phyloP scores from a whole-genome alignment of 2,888 invertebrate species.

The Omphaloscelis lunosa region DNA sequence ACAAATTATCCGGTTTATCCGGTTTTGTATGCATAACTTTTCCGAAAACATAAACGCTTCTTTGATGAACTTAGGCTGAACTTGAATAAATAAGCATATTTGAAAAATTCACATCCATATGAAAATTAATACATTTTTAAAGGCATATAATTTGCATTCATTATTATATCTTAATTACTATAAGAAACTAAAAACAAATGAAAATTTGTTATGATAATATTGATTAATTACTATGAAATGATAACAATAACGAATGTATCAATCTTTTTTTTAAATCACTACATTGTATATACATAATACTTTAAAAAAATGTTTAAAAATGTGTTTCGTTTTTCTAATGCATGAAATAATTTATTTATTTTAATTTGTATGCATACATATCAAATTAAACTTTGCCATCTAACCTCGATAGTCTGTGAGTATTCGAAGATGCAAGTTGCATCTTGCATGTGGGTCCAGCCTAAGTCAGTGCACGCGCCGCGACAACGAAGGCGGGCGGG shows the following conservation, averaged over 20 bases:
- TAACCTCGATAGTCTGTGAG: background rate
- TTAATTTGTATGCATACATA: too few species aligned
- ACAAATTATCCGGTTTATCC: background rate
- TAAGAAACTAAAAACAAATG: too few species aligned
- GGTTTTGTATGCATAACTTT: background rate
- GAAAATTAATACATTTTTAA: background rate
- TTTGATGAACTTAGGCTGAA: background rate
- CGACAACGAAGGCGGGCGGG: slow-evolving; percentile 10
- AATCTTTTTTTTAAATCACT: too few species aligned
- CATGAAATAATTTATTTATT: too few species aligned
- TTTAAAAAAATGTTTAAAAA: too few species aligned
- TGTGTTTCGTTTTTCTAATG: too few species aligned
- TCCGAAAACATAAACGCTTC: background rate
- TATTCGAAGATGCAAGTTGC: slow-evolving; percentile 51
- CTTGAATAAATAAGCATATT: background rate
- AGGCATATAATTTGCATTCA: background rate
- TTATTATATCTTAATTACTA: too few species aligned
- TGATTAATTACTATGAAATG: too few species aligned
- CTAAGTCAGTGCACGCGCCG: slow-evolving; percentile 64
- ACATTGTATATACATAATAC: too few species aligned
- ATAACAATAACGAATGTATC: too few species aligned
- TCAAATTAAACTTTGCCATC: background rate
- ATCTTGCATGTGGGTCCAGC: slow-evolving; percentile 66
- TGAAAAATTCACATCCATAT: background rate
- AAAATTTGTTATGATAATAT: too few species aligned